Evolutionary conservation across 30 jellyfish, hydroid and myxozoan genomes (phyloP).

Genomic region (Turritopsis rubra): DNA sequence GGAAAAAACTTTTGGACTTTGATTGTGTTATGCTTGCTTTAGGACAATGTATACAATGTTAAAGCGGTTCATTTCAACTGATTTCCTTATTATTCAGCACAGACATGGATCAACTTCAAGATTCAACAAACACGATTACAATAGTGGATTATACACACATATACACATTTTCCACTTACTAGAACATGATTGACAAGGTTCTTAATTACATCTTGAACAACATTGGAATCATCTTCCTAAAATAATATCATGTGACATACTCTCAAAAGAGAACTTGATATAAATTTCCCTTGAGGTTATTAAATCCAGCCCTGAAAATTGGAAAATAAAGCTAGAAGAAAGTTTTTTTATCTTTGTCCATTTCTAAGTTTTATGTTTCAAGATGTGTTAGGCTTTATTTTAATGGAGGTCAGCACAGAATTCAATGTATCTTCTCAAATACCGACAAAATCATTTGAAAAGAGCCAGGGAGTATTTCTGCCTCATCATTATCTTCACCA

Average conservation of each 20-base stretch:
- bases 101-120: background rate
- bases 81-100: background rate
- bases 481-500: background rate
- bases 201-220: background rate
- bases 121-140: background rate
- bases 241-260: background rate
- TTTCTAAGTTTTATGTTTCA: background rate
- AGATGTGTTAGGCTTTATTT: background rate
- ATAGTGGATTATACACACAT: background rate
- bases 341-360: background rate
- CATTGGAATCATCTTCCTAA: background rate
- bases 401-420: background rate
- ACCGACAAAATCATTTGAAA: background rate
- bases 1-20: background rate
- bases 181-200: background rate
- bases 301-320: background rate
- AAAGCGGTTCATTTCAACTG: background rate
- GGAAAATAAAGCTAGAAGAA: background rate
- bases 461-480: background rate
- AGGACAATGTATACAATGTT: background rate
- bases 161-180: background rate
- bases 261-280: background rate
- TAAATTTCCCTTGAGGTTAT: background rate
- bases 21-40: background rate
- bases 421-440: background rate